Evolutionary conservation across 1,140 invertebrate species (phyloP).

Genomic region (Ceratosolen fusciceps): DNA sequence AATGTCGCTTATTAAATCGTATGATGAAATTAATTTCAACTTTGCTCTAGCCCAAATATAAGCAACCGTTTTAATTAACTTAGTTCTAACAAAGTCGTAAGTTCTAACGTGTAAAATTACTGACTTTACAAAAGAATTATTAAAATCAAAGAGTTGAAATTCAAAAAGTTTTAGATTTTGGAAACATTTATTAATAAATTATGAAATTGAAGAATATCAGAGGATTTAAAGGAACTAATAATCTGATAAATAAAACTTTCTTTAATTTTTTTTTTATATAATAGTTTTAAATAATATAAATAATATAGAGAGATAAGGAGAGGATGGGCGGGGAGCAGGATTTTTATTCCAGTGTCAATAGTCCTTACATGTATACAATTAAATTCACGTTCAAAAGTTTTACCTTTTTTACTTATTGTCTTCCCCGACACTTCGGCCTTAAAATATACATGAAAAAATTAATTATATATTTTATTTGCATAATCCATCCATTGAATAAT

Average conservation of each 20-base stretch:
- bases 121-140: too few species aligned
- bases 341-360: not conserved
- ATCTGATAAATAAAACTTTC: not conserved
- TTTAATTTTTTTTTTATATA: not conserved
- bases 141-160: too few species aligned
- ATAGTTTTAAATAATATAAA: not conserved
- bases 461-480: too few species aligned
- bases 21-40: not conserved
- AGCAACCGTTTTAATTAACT: not conserved
- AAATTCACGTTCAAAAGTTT: not conserved
- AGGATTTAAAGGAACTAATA: not conserved
- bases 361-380: conserved; percentile 1
- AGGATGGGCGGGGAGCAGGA: too few species aligned
- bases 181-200: too few species aligned
- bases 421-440: too few species aligned
- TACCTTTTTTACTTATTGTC: not conserved
- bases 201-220: too few species aligned
- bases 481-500: too few species aligned
- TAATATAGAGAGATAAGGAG: not conserved
- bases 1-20: not conserved
- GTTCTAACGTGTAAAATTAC: too few species aligned
- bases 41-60: not conserved
- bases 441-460: too few species aligned
- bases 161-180: too few species aligned
- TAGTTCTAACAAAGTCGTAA: too few species aligned